phyloP scores from a whole-genome alignment of 1,140 invertebrate species.

The Anoplophora glabripennis region DNA sequence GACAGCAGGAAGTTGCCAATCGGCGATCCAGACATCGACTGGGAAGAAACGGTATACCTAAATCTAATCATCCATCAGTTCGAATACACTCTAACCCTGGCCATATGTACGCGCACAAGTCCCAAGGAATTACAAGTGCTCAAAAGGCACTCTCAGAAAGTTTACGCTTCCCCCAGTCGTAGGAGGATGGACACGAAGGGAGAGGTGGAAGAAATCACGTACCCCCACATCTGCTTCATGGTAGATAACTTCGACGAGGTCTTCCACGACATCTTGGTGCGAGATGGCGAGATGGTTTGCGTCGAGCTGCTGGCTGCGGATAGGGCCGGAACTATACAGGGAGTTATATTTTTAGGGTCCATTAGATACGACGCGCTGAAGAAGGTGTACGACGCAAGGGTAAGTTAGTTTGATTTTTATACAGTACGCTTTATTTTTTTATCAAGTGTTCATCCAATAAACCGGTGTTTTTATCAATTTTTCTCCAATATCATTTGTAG shows the following conservation, averaged over 20 bases:
- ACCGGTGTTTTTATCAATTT: too few species aligned
- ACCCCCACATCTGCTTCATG: conserved; percentile 98
- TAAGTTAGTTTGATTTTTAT: too few species aligned
- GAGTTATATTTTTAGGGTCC: conserved; percentile 94
- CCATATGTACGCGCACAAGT: conserved; percentile 95
- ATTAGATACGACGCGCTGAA: conserved; percentile 96
- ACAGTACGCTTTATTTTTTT: too few species aligned
- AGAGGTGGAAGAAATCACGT: conserved; percentile 96
- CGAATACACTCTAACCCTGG: conserved; percentile 94
- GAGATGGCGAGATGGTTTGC: conserved; percentile 98
- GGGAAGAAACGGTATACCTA: conserved; percentile 99
- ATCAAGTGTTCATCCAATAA: too few species aligned
- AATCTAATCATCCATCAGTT: conserved; percentile 99
- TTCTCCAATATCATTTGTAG: too few species aligned
- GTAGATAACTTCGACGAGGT: conserved; percentile 99
- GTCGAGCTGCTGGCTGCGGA: conserved; percentile 94
- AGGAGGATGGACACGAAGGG: conserved; percentile 97
- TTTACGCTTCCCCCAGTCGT: conserved; percentile 95
- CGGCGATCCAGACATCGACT: conserved; percentile 93
- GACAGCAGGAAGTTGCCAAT: conserved; percentile 95
- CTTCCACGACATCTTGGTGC: conserved; percentile 92
- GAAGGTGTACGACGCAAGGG: conserved; percentile 93
- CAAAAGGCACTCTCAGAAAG: conserved; percentile 86
- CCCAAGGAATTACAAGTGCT: conserved; percentile 94
- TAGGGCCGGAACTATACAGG: conserved; percentile 74